These are phyloP conservation scores for Macrophya annulata DNA, from an alignment of 2,888 invertebrate genomes.

Conservation along the genomic window DNA sequence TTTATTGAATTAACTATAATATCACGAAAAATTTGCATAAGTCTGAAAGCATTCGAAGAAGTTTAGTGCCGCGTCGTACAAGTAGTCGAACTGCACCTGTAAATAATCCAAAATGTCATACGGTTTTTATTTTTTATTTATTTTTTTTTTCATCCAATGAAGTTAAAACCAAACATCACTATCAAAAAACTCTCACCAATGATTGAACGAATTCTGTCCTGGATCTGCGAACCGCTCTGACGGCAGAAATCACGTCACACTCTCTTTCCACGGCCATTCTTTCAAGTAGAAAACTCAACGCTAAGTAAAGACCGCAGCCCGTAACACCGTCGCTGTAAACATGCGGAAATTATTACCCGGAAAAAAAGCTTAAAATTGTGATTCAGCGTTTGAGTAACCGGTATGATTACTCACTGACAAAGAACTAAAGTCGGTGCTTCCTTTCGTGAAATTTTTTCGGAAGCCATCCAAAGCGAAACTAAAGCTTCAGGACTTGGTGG, in stretches of 20 bases:
- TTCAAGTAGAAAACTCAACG: constrained; percentile 79
- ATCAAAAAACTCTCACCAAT: constrained; percentile 68
- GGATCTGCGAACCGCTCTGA: constrained; percentile 78
- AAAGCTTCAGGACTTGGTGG: constrained; percentile 71
- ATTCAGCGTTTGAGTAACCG: neutral
- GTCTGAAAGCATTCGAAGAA: constrained; percentile 70
- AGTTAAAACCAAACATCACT: neutral
- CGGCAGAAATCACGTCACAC: constrained; percentile 80
- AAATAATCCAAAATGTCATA: neutral
- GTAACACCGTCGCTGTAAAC: constrained; percentile 79
- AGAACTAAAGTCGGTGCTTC: constrained; percentile 74
- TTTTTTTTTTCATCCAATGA: neutral
- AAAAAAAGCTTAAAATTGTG: neutral
- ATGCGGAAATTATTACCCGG: neutral
- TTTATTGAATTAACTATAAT: neutral
- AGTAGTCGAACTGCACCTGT: constrained; percentile 73
- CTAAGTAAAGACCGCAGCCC: constrained; percentile 79
- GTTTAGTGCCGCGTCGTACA: constrained; percentile 71
- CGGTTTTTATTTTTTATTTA: neutral
- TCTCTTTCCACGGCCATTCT: constrained; percentile 80
- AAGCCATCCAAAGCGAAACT: constrained; percentile 75
- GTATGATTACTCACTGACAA: constrained; percentile 77
- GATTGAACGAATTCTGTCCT: constrained; percentile 77
- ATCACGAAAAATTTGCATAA: constrained; percentile 63
- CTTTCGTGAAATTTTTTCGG: constrained; percentile 72